Evolutionary conservation across 2,888 invertebrate genomes (phyloP).

Genomic region (Notocelia uddmanniana): DNA sequence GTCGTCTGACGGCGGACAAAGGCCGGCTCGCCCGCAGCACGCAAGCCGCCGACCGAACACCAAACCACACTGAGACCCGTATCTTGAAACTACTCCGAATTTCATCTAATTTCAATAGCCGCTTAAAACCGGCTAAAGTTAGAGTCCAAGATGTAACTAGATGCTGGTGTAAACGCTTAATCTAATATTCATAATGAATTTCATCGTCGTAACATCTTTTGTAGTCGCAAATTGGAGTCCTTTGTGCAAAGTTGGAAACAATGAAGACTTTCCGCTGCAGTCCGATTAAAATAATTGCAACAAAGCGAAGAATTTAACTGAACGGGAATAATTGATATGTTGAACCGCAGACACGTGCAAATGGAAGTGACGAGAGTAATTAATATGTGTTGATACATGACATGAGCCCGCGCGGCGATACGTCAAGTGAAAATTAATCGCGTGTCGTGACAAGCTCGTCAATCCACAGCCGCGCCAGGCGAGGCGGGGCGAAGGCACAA

Average conservation of each 20-base stretch:
- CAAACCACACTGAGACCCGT: background rate
- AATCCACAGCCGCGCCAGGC: background rate
- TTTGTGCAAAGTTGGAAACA: slow-evolving; percentile 11
- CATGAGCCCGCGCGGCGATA: slow-evolving; percentile 10
- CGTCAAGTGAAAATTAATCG: slow-evolving; percentile 14
- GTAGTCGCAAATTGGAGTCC: slow-evolving; percentile 1
- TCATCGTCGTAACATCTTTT: background rate
- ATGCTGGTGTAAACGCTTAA: background rate
- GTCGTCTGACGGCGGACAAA: slow-evolving; percentile 3
- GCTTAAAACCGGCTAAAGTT: background rate
- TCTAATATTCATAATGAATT: background rate
- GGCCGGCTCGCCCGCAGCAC: background rate
- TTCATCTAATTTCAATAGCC: background rate
- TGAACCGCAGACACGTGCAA: slow-evolving; percentile 9
- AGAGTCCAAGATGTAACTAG: background rate
- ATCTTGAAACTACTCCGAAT: background rate
- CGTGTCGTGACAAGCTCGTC: background rate
- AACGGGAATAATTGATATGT: slow-evolving; percentile 21
- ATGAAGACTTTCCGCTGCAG: background rate
- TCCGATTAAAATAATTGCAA: slow-evolving; percentile 33
- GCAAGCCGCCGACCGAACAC: background rate
- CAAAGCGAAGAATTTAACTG: background rate
- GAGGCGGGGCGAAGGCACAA: background rate
- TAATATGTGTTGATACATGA: slow-evolving; percentile 16
- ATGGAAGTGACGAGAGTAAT: slow-evolving; percentile 27